A percentile compares a stretch with the other conserved stretches of the same genome.
Conservation (phyloP, 2,113 vertebrate species). For the Pseudorasbora parva region DNA sequence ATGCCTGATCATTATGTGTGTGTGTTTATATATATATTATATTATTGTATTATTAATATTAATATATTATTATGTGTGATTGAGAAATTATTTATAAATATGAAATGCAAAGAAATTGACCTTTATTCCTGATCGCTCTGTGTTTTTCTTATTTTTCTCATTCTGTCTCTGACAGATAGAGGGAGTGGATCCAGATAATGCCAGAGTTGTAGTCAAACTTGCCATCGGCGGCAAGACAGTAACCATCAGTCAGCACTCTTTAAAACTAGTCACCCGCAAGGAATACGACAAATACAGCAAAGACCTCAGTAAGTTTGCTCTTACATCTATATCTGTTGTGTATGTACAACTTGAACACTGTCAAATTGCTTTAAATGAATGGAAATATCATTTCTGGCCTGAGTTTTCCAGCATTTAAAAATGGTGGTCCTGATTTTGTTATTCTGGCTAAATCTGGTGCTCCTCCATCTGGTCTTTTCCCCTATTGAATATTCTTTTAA, state of each 20-base stretch:
- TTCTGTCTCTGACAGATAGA: constrained; percentile 76
- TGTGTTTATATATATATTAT: no score
- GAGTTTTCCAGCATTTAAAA: background rate
- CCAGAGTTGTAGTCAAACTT: constrained; percentile 83
- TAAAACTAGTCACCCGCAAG: constrained; percentile 77
- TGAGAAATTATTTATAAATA: no score
- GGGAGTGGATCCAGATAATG: constrained; percentile 88
- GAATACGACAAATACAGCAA: constrained; percentile 83
- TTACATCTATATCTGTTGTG: background rate
- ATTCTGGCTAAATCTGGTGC: background rate
- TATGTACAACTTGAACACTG: background rate
- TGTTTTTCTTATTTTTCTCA: background rate
- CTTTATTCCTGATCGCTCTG: no score
- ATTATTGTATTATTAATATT: no score
- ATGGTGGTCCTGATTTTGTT: background rate
- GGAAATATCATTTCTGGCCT: background rate
- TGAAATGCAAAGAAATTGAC: background rate
- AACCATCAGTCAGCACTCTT: constrained; percentile 82
- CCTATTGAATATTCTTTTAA: background rate
- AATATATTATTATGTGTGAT: no score
- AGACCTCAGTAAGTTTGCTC: constrained; percentile 78
- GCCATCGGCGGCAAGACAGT: constrained; percentile 77
- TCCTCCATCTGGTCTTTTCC: background rate
- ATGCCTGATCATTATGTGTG: no score
- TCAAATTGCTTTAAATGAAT: background rate